Evolutionary conservation across 2,113 vertebrate genomes (phyloP).

Genomic region (Macroglossus sobrinus): DNA sequence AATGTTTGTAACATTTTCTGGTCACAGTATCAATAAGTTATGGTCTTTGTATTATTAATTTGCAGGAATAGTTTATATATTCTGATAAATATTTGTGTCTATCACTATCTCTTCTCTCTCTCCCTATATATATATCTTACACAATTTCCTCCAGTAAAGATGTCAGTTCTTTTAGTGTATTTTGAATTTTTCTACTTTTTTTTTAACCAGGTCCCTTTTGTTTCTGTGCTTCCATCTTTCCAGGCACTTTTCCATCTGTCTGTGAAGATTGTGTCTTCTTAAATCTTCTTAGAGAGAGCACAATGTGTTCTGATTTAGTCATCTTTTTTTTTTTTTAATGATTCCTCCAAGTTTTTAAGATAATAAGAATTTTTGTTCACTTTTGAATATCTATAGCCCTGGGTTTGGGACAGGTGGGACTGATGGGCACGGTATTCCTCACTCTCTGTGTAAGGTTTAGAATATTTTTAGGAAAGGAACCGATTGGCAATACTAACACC

Average conservation of each 20-base stretch:
- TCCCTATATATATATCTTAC: accelerated
- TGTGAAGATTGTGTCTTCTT: neutral
- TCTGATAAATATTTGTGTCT: neutral
- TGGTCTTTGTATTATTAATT: neutral
- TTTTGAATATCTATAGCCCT: neutral
- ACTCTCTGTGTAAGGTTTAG: neutral
- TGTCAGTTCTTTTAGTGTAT: neutral
- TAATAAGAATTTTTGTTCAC: neutral
- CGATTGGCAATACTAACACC: neutral
- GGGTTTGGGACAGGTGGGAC: neutral
- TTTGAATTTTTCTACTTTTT: neutral
- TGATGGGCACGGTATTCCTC: neutral
- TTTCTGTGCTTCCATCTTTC: neutral
- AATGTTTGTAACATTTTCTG: neutral
- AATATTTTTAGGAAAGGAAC: neutral
- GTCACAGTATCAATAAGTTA: neutral
- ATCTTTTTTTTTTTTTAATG: neutral
- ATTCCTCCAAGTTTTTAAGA: neutral
- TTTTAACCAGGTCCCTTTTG: neutral
- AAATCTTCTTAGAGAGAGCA: neutral
- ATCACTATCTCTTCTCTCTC: neutral
- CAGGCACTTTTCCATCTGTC: neutral
- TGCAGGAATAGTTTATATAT: neutral
- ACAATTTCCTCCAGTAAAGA: neutral
- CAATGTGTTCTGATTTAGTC: neutral